Conservation (phyloP, 2,888 invertebrate genomes). For the Tortrix viridana region DNA sequence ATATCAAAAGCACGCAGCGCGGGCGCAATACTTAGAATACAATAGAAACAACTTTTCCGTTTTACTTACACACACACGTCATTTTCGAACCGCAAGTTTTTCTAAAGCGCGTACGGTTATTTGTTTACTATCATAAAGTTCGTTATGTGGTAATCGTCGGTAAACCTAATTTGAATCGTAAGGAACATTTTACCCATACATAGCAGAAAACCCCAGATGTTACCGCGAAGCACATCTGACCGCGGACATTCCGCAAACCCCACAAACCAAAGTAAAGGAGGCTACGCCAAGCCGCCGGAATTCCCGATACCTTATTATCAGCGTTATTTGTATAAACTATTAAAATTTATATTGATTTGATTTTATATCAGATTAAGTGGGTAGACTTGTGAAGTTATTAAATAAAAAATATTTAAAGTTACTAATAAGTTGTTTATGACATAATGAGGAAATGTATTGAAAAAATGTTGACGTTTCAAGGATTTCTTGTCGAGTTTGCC, state of each 20-base stretch:
- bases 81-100: too few relatives aligned
- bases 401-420: slow-evolving; percentile 2
- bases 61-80: too few relatives aligned
- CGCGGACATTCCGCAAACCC: slow-evolving; percentile 4
- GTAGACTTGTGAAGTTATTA: neutral
- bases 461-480: slow-evolving; percentile 24
- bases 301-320: slow-evolving; percentile 10
- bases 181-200: slow-evolving; percentile 11
- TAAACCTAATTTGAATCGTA: slow-evolving; percentile 12
- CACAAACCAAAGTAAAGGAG: slow-evolving; percentile 8
- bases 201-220: slow-evolving; percentile 29
- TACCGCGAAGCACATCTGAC: slow-evolving; percentile 25
- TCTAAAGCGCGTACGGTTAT: too few relatives aligned
- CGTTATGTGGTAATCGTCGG: neutral
- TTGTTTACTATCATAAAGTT: neutral
- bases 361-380: too few relatives aligned
- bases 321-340: neutral
- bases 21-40: too few relatives aligned
- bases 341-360: too few relatives aligned
- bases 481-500: slow-evolving; percentile 16
- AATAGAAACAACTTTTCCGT: too few relatives aligned
- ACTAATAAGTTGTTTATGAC: slow-evolving; percentile 2
- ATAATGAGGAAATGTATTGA: slow-evolving; percentile 19
- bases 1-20: too few relatives aligned
- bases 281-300: slow-evolving; percentile 18